phyloP scores from a whole-genome alignment of 2,113 vertebrate species.

The Vulpes ferrilata region DNA sequence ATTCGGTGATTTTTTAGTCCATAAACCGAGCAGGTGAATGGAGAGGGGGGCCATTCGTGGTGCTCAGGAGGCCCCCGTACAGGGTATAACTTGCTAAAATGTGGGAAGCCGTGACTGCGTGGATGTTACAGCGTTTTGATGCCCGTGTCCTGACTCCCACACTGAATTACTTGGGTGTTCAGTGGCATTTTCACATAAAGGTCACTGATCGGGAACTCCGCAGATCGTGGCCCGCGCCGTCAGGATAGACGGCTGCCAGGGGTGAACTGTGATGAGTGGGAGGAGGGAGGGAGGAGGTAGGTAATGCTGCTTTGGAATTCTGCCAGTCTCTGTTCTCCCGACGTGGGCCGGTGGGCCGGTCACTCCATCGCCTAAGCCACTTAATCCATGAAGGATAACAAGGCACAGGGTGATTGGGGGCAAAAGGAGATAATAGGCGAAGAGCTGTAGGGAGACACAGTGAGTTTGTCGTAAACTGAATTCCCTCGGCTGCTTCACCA shows the following conservation, averaged over 20 bases:
- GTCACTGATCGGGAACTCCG: neutral
- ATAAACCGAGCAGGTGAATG: neutral
- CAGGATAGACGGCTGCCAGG: neutral
- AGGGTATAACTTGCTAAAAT: neutral
- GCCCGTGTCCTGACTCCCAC: neutral
- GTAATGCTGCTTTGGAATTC: neutral
- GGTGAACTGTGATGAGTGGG: neutral
- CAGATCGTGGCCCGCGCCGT: neutral
- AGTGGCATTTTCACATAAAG: constrained; percentile 41
- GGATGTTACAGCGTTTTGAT: neutral
- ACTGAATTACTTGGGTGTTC: neutral
- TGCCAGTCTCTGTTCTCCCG: neutral
- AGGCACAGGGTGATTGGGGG: neutral
- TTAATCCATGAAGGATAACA: neutral
- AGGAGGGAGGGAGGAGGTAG: neutral
- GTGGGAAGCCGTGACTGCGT: neutral
- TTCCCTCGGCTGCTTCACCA: neutral
- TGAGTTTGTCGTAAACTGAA: neutral
- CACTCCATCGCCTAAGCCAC: neutral
- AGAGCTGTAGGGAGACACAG: neutral
- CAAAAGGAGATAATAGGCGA: neutral
- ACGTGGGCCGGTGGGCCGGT: neutral
- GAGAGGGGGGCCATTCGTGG: neutral
- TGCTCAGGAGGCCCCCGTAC: neutral
- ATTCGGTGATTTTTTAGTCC: neutral